Percentiles rank a stretch among this genome's conserved stretches.
These are phyloP conservation scores for Chaitophorus viminalis DNA, from an alignment of 2,888 invertebrate species.

Conservation along the genomic window DNA sequence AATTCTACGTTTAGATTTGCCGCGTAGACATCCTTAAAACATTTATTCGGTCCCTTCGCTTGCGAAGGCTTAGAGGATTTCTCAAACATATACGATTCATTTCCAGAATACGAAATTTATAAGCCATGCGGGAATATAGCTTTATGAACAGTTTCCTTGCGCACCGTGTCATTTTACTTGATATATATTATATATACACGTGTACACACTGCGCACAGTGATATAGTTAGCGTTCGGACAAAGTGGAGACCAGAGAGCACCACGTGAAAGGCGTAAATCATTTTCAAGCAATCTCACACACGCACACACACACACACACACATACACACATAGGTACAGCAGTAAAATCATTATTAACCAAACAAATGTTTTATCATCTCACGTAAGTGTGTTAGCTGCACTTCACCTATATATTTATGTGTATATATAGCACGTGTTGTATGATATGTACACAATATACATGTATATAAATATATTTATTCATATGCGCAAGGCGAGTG, in stretches of 20 bases:
- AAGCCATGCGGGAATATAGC: background rate
- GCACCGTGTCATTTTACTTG: background rate
- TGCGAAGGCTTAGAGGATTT: background rate
- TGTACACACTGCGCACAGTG: background rate
- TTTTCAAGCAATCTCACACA: background rate
- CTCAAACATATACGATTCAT: background rate
- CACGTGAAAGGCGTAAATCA: background rate
- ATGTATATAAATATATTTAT: background rate
- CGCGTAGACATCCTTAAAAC: background rate
- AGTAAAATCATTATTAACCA: background rate
- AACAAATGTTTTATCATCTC: background rate
- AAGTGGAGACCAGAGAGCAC: background rate
- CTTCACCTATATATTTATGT: too few species aligned
- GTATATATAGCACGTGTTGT: background rate
- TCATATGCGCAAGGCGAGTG: background rate
- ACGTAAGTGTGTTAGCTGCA: background rate
- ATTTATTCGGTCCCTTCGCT: constrained; percentile 2
- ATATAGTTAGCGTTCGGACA: background rate
- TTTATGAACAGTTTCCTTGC: background rate
- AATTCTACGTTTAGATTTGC: background rate
- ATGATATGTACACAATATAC: too few species aligned
- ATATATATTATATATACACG: too few species aligned
- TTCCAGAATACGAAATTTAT: background rate
- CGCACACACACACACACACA: background rate
- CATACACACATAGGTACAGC: background rate